Evolutionary conservation across 2,113 vertebrate genomes (phyloP).

Genomic region (Psophia crepitans): DNA sequence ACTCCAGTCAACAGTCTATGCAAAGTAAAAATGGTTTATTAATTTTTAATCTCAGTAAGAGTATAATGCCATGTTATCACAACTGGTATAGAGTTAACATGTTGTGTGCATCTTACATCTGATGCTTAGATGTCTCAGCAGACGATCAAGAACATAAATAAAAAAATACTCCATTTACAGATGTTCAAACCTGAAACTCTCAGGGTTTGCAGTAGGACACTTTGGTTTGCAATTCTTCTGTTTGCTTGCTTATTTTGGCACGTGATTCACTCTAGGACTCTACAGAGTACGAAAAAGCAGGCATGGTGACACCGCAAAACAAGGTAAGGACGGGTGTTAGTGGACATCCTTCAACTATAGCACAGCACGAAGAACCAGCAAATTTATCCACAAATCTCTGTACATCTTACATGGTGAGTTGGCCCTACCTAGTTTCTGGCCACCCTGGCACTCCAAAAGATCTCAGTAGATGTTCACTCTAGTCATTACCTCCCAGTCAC

Average conservation of each 20-base stretch:
- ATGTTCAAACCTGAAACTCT: background rate
- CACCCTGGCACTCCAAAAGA: background rate
- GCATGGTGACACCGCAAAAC: background rate
- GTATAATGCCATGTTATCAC: background rate
- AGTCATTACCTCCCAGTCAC: background rate
- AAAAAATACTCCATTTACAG: background rate
- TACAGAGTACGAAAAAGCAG: background rate
- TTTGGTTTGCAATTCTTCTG: background rate
- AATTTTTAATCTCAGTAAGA: background rate
- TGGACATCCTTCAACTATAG: background rate
- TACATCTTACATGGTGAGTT: background rate
- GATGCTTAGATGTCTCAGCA: background rate
- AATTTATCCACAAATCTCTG: background rate
- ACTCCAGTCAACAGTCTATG: background rate
- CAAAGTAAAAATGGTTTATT: background rate
- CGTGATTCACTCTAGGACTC: background rate
- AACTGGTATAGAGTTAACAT: background rate
- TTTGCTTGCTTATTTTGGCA: background rate
- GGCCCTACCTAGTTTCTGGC: background rate
- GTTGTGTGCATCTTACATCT: background rate
- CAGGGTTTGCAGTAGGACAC: background rate
- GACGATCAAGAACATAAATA: background rate
- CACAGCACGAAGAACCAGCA: background rate
- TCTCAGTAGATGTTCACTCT: background rate
- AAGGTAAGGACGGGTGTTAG: background rate